These are phyloP conservation scores for Ceratina calcarata DNA, from an alignment of 1,140 invertebrate species.

Conservation along the genomic window DNA sequence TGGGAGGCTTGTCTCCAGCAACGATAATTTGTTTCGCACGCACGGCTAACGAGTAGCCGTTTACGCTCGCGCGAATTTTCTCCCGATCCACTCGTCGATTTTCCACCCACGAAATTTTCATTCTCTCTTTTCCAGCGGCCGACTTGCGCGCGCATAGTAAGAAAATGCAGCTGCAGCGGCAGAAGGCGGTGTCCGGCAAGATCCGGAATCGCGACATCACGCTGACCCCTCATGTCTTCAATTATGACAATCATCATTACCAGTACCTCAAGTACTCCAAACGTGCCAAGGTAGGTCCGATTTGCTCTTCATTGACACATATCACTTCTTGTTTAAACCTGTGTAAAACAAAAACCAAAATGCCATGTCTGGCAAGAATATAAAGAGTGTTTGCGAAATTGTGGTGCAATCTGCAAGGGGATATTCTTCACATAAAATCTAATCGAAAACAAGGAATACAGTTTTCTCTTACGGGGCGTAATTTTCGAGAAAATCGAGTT, in stretches of 20 bases:
- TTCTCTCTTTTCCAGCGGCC: slow-evolving; percentile 38
- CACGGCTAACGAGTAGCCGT: slow-evolving; percentile 43
- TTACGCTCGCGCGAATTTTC: neutral
- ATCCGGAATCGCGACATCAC: slow-evolving; percentile 82
- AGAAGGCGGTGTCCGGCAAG: slow-evolving; percentile 85
- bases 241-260: slow-evolving; percentile 90
- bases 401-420: too few relatives aligned
- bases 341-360: too few relatives aligned
- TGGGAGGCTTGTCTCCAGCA: neutral
- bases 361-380: too few relatives aligned
- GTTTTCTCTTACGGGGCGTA: too few relatives aligned
- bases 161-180: slow-evolving; percentile 82
- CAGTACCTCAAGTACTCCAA: slow-evolving; percentile 90
- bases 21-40: slow-evolving; percentile 46
- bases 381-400: too few relatives aligned
- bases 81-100: neutral
- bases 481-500: too few relatives aligned
- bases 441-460: too few relatives aligned
- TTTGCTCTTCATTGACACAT: too few relatives aligned
- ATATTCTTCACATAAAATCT: too few relatives aligned
- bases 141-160: slow-evolving; percentile 81
- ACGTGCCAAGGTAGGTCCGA: slow-evolving; percentile 83
- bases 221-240: slow-evolving; percentile 88
- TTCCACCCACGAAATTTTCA: neutral
- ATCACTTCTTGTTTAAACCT: too few relatives aligned